These are phyloP conservation scores for Hipparchia semele DNA, from an alignment of 2,888 invertebrate species.

Conservation along the genomic window DNA sequence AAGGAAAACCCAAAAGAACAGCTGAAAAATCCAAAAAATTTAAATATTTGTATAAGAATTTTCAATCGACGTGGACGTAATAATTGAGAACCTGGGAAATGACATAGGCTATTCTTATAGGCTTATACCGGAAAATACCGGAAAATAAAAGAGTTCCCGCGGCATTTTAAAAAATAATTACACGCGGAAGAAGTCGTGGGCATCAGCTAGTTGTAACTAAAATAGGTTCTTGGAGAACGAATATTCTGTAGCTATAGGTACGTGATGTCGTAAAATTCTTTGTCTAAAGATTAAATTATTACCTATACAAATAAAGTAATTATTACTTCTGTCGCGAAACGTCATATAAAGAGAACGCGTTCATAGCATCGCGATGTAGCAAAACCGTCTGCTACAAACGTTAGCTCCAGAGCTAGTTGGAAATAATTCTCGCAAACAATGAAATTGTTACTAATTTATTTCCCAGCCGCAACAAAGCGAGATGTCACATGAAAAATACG, in stretches of 20 bases:
- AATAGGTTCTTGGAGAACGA: background rate
- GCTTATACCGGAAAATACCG: too few relatives aligned
- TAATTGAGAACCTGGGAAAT: too few relatives aligned
- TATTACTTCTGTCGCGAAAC: slow-evolving; percentile 21
- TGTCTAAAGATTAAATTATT: background rate
- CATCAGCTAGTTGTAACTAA: background rate
- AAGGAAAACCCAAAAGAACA: too few relatives aligned
- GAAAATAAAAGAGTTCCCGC: too few relatives aligned
- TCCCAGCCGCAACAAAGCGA: slow-evolving; percentile 80
- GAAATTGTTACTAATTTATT: slow-evolving; percentile 83
- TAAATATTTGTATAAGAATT: too few relatives aligned
- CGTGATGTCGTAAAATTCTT: background rate
- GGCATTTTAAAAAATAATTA: too few relatives aligned
- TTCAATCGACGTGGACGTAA: too few relatives aligned
- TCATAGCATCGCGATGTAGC: slow-evolving; percentile 28
- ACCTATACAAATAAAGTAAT: slow-evolving; percentile 21
- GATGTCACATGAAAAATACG: slow-evolving; percentile 81
- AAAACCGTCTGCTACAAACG: slow-evolving; percentile 37
- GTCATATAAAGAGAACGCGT: slow-evolving; percentile 31
- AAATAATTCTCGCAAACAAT: slow-evolving; percentile 78
- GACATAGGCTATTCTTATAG: too few relatives aligned
- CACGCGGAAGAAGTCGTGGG: too few relatives aligned
- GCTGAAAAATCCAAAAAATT: too few relatives aligned
- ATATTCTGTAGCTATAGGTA: background rate
- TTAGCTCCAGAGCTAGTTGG: slow-evolving; percentile 37